A percentile compares a stretch with the other conserved stretches of the same genome.
phyloP scores from a whole-genome alignment of 2,797 vertebrate species.

The Tokudaia muenninki region DNA sequence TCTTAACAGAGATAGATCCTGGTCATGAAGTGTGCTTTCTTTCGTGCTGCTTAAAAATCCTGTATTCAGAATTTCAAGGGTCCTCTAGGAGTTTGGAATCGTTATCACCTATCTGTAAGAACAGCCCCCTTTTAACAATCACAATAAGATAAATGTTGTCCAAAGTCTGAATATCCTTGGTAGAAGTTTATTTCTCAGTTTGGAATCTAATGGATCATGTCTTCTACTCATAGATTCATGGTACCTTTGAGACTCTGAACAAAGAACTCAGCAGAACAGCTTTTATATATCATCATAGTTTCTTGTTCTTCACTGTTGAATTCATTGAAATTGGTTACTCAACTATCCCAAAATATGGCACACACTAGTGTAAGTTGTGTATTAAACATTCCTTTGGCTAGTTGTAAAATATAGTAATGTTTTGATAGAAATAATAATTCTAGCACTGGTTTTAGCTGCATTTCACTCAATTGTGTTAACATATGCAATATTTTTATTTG shows the following conservation, averaged over 20 bases:
- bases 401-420: background rate
- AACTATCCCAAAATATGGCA: background rate
- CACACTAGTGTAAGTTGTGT: background rate
- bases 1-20: background rate
- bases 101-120: background rate
- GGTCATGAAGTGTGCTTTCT: background rate
- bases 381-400: background rate
- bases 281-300: background rate
- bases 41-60: background rate
- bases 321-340: background rate
- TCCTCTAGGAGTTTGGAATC: background rate
- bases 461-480: background rate
- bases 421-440: background rate
- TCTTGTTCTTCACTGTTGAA: background rate
- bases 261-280: background rate
- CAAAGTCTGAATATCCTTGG: background rate
- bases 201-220: background rate
- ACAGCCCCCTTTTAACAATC: fast-evolving
- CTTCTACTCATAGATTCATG: background rate
- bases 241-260: background rate
- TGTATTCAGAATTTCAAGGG: fast-evolving
- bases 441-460: background rate
- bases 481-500: background rate
- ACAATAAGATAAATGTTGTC: background rate
- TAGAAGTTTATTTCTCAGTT: background rate